A percentile compares a stretch with the other conserved stretches of the same genome.
Evolutionary conservation across 2,888 invertebrate genomes (phyloP).

Genomic region (Strigamia transsilvanica): DNA sequence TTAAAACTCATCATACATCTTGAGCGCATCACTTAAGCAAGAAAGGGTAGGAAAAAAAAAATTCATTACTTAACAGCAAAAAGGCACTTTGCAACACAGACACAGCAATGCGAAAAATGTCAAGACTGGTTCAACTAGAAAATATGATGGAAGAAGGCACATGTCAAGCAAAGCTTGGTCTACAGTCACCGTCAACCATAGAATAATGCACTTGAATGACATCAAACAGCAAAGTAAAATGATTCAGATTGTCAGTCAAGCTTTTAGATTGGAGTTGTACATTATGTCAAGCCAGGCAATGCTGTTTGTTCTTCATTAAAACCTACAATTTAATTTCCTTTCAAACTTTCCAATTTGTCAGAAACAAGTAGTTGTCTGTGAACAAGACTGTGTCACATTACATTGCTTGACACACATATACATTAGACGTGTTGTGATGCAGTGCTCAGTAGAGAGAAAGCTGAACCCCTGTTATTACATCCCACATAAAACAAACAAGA

Average conservation of each 20-base stretch:
- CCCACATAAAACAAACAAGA: no score
- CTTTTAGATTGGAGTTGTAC: no score
- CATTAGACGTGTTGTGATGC: no score
- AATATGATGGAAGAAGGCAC: background rate
- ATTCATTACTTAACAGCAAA: conserved; percentile 30
- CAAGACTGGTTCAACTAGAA: background rate
- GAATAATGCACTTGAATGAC: background rate
- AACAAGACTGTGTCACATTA: no score
- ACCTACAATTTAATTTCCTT: background rate
- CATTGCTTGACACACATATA: no score
- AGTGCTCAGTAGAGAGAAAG: no score
- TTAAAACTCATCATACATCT: conserved; percentile 16
- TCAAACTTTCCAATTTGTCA: background rate
- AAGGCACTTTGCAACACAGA: conserved; percentile 17
- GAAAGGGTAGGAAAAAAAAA: background rate
- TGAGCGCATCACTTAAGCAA: background rate
- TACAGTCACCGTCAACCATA: background rate
- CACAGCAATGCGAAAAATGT: conserved; percentile 19
- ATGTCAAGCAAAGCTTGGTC: conserved; percentile 1
- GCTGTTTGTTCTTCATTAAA: background rate
- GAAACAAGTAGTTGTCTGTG: no score
- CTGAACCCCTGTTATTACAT: no score
- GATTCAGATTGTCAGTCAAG: background rate
- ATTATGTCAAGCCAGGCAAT: no score
- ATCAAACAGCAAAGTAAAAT: background rate